Conservation (phyloP, 2,888 invertebrate genomes). For the Chrysolina haemoptera region DNA sequence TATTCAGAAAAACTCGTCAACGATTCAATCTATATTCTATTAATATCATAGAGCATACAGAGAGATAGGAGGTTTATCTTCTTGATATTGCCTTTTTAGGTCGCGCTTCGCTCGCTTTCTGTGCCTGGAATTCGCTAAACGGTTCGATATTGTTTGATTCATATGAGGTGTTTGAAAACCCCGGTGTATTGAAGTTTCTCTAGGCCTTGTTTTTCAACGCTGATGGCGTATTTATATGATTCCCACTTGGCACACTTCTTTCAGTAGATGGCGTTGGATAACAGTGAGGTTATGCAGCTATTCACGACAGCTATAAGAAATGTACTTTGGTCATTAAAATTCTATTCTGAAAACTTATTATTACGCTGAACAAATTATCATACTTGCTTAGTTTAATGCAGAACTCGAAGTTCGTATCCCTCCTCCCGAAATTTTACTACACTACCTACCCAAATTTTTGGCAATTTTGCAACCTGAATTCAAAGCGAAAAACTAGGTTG, state of each 20-base stretch:
- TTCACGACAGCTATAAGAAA: no score
- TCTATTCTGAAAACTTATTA: no score
- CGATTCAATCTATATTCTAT: constrained; percentile 67
- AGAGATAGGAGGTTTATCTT: constrained; percentile 47
- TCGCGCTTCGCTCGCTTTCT: constrained; percentile 3
- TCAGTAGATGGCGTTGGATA: background rate
- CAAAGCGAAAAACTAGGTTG: no score
- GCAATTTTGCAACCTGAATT: no score
- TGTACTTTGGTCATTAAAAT: no score
- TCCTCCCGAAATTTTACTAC: no score
- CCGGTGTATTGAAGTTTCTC: background rate
- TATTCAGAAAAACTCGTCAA: constrained; percentile 63
- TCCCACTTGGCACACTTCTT: background rate
- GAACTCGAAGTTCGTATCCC: no score
- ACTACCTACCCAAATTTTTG: no score
- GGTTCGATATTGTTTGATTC: constrained; percentile 11
- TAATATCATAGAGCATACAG: constrained; percentile 60
- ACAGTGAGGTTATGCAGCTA: no score
- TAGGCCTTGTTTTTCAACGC: background rate
- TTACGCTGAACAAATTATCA: no score
- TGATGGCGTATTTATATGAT: background rate
- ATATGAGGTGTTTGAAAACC: constrained; percentile 1
- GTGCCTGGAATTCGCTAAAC: background rate
- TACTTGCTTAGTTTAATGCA: no score
- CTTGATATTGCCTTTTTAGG: constrained; percentile 57